Evolutionary conservation across 2,888 invertebrate species (phyloP), one percentile per base, ranked within the genome.

Genomic region (Orthosia gothica): DNA sequence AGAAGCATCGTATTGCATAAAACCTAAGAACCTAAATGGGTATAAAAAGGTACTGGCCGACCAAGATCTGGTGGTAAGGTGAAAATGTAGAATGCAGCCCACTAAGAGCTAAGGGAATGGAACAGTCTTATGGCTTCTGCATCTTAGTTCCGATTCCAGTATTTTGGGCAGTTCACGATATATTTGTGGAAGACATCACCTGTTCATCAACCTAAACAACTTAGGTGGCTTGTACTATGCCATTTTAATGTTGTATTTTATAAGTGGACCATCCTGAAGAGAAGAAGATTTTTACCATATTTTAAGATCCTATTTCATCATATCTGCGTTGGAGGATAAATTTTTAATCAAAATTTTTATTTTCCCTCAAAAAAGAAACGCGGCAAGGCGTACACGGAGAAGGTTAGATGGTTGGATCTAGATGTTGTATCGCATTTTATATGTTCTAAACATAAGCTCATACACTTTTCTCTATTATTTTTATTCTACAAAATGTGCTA

Each of bases 371-470:
- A 96, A 96, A 97, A 97, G 97, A 97, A 97, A 97, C 97, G 97
- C 94, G 97, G 97, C 95, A 98, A 98, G 97, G 97, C 98, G 95
- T 98, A 98, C 96, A 97, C 97, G 93, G 97, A 98, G 97, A 98
- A 98, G 98, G 98, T 98, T 97, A 98, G 97, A 94, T 91, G 93
- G 91, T 85, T 95, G 91, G 91, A 93, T 91, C 90, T 95, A 90
- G 90, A 95, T 95, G 94, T 95, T 95, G 92, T 92, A 88, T 91
- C 89, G 90, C 92, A 91, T 91, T 93, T 87, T 87, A 83, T 89
- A 93, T 96, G 94, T 95, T 93, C 91, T 94, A 94, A 95, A 92
- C 87, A 89, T 81, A 82, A 76, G 67, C 85, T 88, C 73, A 87
- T 83, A 85, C 77, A 83, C 87, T 79, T 76, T 79, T 81, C 67